Percentiles rank a stretch among this genome's conserved stretches.
These are phyloP conservation scores for Gambusia holbrooki DNA, from an alignment of 2,113 vertebrate species.

Conservation along the genomic window DNA sequence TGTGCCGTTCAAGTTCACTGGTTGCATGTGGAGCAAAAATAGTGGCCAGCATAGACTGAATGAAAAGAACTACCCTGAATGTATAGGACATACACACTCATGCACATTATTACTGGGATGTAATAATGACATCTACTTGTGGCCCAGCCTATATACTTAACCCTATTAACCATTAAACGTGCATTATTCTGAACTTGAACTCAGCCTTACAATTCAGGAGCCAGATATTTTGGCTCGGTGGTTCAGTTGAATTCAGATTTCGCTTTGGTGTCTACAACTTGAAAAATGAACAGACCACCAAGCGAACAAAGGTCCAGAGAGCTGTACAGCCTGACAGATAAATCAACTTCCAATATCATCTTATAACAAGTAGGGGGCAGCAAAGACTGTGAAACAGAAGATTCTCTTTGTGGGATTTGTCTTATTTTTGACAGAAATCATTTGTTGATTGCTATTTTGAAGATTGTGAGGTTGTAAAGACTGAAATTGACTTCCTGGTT, in stretches of 20 bases:
- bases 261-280: too few species aligned
- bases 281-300: too few species aligned
- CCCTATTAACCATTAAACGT: not conserved
- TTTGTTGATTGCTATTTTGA: not conserved
- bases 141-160: not conserved
- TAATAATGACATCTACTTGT: not conserved
- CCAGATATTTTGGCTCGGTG: too few species aligned
- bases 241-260: too few species aligned
- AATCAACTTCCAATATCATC: constrained; percentile 14
- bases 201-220: too few species aligned
- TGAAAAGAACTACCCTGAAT: too few species aligned
- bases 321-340: not conserved
- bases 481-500: too few species aligned
- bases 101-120: not conserved
- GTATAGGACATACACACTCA: not conserved
- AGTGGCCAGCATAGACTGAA: too few species aligned
- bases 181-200: too few species aligned
- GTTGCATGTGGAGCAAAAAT: too few species aligned
- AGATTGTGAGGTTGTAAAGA: not conserved
- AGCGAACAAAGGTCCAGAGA: too few species aligned
- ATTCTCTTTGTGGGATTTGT: not conserved
- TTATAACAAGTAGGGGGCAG: constrained; percentile 43
- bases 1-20: too few species aligned
- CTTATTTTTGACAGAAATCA: not conserved
- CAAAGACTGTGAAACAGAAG: not conserved